These are phyloP conservation scores for Atrina japonica DNA, from an alignment of 2,888 invertebrate species.

Conservation along the genomic window DNA sequence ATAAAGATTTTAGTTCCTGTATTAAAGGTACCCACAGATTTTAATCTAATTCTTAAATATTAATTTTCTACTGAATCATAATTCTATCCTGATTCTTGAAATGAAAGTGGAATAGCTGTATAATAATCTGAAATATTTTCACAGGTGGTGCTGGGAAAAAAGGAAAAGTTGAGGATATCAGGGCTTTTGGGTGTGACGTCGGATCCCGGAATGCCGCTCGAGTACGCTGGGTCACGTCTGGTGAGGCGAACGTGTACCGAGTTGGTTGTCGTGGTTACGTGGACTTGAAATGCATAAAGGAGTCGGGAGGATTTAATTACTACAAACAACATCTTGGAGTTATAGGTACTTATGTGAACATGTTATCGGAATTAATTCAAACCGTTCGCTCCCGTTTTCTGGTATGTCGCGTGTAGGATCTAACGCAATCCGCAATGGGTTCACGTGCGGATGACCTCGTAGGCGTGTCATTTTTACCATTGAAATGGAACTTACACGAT, in stretches of 20 bases:
- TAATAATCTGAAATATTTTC: too few species aligned
- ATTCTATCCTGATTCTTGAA: background rate
- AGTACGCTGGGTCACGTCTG: conserved; percentile 90
- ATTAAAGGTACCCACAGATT: too few species aligned
- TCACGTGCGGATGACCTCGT: too few species aligned
- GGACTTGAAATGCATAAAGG: conserved; percentile 88
- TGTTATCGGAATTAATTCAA: background rate
- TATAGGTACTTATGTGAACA: conserved; percentile 84
- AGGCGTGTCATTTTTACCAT: too few species aligned
- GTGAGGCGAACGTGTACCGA: conserved; percentile 90
- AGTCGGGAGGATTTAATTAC: conserved; percentile 86
- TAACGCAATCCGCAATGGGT: too few species aligned
- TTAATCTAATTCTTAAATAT: too few species aligned
- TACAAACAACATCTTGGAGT: conserved; percentile 91
- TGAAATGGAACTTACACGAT: too few species aligned
- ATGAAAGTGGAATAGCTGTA: too few species aligned
- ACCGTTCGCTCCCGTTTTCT: too few species aligned
- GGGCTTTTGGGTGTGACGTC: conserved; percentile 92
- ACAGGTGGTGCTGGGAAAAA: conserved; percentile 84
- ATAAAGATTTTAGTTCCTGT: too few species aligned
- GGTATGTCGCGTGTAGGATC: too few species aligned
- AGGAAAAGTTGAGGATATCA: conserved; percentile 89
- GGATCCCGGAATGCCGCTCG: conserved; percentile 92
- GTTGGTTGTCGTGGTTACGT: conserved; percentile 92
- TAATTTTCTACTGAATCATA: too few species aligned